Evolutionary conservation across 1,140 invertebrate species (phyloP).

Genomic region (Dendrolimus punctatus): DNA sequence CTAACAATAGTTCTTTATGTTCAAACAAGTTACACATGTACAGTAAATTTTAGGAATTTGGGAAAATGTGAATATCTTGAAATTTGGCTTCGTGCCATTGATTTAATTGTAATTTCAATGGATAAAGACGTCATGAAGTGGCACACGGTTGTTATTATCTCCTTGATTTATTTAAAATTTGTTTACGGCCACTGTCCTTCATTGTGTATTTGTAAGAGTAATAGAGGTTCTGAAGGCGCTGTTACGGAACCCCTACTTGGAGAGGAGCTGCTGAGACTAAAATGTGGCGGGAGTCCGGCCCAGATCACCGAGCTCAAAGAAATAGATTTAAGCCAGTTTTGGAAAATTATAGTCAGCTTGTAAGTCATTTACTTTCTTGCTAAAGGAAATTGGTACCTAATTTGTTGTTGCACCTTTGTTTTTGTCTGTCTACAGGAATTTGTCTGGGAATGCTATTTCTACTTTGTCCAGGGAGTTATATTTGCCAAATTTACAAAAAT

Average conservation of each 20-base stretch:
- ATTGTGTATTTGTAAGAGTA: constrained; percentile 56
- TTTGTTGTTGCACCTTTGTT: neutral
- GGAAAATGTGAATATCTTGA: constrained; percentile 61
- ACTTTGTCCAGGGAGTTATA: constrained; percentile 58
- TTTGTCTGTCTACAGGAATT: constrained; percentile 34
- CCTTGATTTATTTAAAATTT: constrained; percentile 28
- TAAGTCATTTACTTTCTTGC: constrained; percentile 37
- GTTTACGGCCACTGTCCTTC: constrained; percentile 53
- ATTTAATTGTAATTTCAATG: constrained; percentile 39
- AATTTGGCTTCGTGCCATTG: constrained; percentile 63
- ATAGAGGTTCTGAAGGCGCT: constrained; percentile 34
- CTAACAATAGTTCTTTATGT: constrained; percentile 7
- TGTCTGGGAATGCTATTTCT: constrained; percentile 64
- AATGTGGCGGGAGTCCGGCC: constrained; percentile 49
- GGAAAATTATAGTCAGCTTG: constrained; percentile 54
- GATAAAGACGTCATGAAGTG: constrained; percentile 49
- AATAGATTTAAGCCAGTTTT: constrained; percentile 57
- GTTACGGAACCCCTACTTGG: constrained; percentile 33
- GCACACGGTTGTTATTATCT: constrained; percentile 28
- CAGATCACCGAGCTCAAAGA: constrained; percentile 64
- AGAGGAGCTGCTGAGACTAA: constrained; percentile 43
- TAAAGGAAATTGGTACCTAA: neutral
- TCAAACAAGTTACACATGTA: constrained; percentile 24
- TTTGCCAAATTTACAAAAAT: constrained; percentile 60
- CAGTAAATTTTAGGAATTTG: constrained; percentile 43